These are phyloP conservation scores for Rhincodon typus DNA, from an alignment of 2,797 vertebrate species.

Conservation along the genomic window DNA sequence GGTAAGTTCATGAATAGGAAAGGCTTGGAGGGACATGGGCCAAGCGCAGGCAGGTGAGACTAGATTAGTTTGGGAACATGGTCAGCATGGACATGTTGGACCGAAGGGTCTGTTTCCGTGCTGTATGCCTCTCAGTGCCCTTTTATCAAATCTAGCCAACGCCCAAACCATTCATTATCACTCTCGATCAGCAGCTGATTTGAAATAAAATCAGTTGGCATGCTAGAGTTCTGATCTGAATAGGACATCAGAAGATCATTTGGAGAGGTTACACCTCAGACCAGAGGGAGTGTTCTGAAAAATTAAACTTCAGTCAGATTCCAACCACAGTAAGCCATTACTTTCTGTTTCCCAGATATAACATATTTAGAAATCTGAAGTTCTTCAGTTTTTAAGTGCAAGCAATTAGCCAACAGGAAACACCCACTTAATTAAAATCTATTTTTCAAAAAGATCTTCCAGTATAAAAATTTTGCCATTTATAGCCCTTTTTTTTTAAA, in stretches of 20 bases:
- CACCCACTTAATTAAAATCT: background rate
- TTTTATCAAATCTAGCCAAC: no score
- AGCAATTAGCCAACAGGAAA: background rate
- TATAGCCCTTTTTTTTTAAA: background rate
- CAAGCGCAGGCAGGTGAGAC: no score
- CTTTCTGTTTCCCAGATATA: background rate
- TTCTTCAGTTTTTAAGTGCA: background rate
- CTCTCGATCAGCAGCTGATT: background rate
- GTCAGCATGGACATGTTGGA: no score
- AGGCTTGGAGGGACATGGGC: no score
- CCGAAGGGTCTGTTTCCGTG: no score
- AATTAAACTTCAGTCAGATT: background rate
- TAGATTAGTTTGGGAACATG: no score
- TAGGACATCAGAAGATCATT: background rate
- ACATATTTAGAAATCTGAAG: background rate
- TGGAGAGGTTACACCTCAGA: background rate
- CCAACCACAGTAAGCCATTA: background rate
- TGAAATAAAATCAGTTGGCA: background rate
- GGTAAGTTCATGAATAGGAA: no score
- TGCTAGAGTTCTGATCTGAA: background rate
- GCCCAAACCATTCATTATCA: background rate
- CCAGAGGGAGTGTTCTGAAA: background rate
- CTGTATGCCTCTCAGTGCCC: no score
- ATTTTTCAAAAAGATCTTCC: background rate
- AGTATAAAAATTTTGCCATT: background rate